phyloP scores from a whole-genome alignment of 2,888 invertebrate species.

The Shargacucullia verbasci region DNA sequence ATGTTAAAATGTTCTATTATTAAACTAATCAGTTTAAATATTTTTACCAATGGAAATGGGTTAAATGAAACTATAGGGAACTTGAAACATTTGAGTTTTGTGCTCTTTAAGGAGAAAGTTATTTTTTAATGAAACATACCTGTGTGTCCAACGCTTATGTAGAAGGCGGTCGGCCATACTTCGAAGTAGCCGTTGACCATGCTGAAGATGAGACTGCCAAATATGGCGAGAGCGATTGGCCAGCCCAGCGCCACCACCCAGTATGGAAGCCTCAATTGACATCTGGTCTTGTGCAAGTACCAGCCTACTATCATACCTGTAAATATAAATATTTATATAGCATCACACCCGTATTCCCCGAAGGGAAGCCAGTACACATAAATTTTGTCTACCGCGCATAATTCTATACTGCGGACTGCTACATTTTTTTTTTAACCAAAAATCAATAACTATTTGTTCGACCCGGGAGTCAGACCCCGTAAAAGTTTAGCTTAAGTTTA shows the following conservation, averaged over 20 bases:
- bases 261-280: slow-evolving; percentile 89
- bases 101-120: no score
- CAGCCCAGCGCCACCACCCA: slow-evolving; percentile 89
- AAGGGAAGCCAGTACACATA: no score
- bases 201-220: slow-evolving; percentile 91
- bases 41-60: slow-evolving; percentile 15
- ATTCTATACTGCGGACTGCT: no score
- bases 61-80: slow-evolving; percentile 1
- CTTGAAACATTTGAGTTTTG: slow-evolving; percentile 1
- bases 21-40: neutral
- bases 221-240: slow-evolving; percentile 89
- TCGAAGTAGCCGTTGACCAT: slow-evolving; percentile 91
- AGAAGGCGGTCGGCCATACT: slow-evolving; percentile 91
- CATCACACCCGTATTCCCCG: no score
- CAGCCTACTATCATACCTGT: slow-evolving; percentile 92
- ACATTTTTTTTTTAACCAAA: no score
- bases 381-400: no score
- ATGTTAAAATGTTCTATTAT: no score
- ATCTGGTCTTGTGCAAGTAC: slow-evolving; percentile 91
- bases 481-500: no score
- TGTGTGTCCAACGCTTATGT: slow-evolving; percentile 93
- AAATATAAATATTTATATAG: no score
- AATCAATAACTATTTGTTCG: no score
- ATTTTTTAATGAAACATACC: slow-evolving; percentile 71
- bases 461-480: no score